Evolutionary conservation across 1,140 invertebrate genomes (phyloP), one percentile per base, ranked within the genome.

Genomic region (Scaptomyza montana): DNA sequence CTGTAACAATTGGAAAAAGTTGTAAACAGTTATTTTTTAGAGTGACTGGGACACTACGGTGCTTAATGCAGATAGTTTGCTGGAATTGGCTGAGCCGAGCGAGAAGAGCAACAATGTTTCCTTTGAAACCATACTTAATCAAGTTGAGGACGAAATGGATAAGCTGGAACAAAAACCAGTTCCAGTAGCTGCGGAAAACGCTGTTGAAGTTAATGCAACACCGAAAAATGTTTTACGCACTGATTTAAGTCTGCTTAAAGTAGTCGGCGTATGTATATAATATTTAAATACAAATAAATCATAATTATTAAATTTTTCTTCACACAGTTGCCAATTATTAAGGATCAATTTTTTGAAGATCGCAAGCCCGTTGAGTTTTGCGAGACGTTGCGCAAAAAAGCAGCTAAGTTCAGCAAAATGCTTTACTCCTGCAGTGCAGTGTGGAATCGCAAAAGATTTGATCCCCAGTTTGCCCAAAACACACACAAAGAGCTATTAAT

Each of bases 321-420:
- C 3, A 68, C 61, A 30, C 53, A 90, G 89, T 55, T 91, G 12
- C 7, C 61, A 12, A 71, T 86, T 36, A 51, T 91, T 4, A 47
- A 54, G 33, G 25, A 61, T 45, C 6, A 55, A 5, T 19, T 19
- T 1, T 66, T 25, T 41, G 85, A 89, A 53, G 73, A 86, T 41
- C 39, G 39, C 1, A 41, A 74, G 13, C 8, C 41, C 2, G 6
- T 75, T 3, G 72, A 89, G 2, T 51, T 65, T 13, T 9, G 47
- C 45, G 76, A 82, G 8, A 16, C 13, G 1, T 45, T 82, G 41
- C 69, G 76, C 12, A 2, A 19, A 30, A 67, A 36, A 8, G 62
- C 89, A 41, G 33, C 28, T 25, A 59, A 63, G 16, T 71, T 81
- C 47, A 39, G 55, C 13, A 25, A 73, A 57, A 41, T 86, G 5